A percentile compares a stretch with the other conserved stretches of the same genome.
phyloP scores from a whole-genome alignment of 2,888 invertebrate species.

The Polyommatus iphigenia region DNA sequence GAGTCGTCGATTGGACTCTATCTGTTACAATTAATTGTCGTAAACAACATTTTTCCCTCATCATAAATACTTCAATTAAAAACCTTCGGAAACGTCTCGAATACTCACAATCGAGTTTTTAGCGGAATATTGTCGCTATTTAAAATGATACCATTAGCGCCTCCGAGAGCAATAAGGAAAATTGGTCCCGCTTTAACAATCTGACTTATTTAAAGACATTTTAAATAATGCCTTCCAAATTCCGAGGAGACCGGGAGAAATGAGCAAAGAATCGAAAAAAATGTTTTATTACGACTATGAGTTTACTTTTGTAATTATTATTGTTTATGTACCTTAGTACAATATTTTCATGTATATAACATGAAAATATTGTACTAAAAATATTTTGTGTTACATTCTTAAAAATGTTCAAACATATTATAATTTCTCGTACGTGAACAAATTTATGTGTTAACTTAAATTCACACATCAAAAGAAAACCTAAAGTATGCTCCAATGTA shows the following conservation, averaged over 20 bases:
- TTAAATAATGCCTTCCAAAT: constrained; percentile 5
- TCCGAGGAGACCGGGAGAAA: not conserved
- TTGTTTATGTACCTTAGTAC: too few species aligned
- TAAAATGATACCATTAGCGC: constrained; percentile 9
- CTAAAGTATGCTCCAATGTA: not conserved
- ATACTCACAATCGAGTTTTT: constrained; percentile 18
- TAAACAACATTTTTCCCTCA: not conserved
- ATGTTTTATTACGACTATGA: not conserved
- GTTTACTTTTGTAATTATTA: not conserved
- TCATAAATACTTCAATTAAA: not conserved
- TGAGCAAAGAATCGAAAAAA: not conserved
- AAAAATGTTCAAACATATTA: not conserved
- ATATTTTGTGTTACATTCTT: too few species aligned
- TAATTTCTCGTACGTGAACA: not conserved
- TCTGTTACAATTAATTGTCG: not conserved
- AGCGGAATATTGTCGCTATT: constrained; percentile 3
- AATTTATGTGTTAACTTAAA: not conserved
- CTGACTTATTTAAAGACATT: not conserved
- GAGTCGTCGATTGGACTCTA: not conserved
- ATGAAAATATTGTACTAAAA: too few species aligned
- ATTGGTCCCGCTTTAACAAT: not conserved
- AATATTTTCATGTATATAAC: too few species aligned
- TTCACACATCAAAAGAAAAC: not conserved
- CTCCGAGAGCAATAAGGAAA: constrained; percentile 6
- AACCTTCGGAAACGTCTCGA: not conserved